Conservation (phyloP, 2,797 vertebrate species). For the Fistularia tabacaria region DNA sequence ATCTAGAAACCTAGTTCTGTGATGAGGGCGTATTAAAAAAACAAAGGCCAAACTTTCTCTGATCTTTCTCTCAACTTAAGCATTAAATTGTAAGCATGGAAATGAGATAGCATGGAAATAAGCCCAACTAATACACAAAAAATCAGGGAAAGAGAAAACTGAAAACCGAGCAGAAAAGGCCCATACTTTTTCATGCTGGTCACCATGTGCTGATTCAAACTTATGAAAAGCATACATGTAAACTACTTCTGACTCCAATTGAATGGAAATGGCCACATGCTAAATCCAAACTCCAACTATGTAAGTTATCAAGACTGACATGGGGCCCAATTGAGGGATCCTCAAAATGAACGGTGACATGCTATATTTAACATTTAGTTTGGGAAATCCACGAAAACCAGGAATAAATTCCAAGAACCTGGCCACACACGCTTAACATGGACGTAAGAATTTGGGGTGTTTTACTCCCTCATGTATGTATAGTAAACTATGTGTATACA, state of each 20-base stretch:
- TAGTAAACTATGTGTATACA: constrained; percentile 32
- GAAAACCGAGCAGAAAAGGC: too few relatives aligned
- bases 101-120: constrained; percentile 39
- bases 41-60: constrained; percentile 31
- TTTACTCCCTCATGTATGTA: constrained; percentile 34
- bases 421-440: constrained; percentile 37
- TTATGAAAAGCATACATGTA: constrained; percentile 47
- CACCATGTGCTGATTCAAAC: constrained; percentile 46
- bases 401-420: constrained; percentile 43
- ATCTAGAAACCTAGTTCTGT: constrained; percentile 25
- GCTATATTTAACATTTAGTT: constrained; percentile 46
- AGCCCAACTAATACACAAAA: constrained; percentile 51
- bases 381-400: constrained; percentile 37
- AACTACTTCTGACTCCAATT: constrained; percentile 53
- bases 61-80: constrained; percentile 51
- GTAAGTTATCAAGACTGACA: constrained; percentile 55
- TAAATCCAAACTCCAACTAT: constrained; percentile 43
- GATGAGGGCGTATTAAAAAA: constrained; percentile 20
- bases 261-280: constrained; percentile 33
- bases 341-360: constrained; percentile 35
- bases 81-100: constrained; percentile 33
- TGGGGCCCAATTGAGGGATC: constrained; percentile 14
- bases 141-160: constrained; percentile 18
- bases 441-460: constrained; percentile 27
- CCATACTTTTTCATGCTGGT: constrained; percentile 37